Conservation (phyloP, 64 coral and sea anemone genomes). For the Porites lutea region DNA sequence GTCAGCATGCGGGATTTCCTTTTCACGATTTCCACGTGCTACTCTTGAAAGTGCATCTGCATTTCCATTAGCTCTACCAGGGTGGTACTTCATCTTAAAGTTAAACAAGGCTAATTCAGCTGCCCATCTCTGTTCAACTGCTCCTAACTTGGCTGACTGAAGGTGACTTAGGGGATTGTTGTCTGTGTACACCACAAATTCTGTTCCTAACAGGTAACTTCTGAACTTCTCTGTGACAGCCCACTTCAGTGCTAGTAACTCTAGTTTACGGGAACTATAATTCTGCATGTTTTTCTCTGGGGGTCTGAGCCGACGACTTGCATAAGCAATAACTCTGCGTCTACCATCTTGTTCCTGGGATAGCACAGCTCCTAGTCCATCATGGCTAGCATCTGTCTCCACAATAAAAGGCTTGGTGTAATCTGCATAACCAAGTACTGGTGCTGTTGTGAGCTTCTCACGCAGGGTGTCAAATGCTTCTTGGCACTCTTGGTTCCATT, state of each 20-base stretch:
- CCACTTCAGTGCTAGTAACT: slow-evolving; percentile 39
- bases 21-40: not conserved
- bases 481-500: slow-evolving; percentile 26
- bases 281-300: slow-evolving; percentile 39
- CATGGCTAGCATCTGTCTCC: slow-evolving; percentile 49
- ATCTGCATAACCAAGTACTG: slow-evolving; percentile 32
- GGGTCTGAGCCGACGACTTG: not conserved
- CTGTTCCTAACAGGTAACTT: slow-evolving; percentile 28
- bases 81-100: slow-evolving; percentile 25
- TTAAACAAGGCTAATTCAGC: slow-evolving; percentile 27
- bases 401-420: slow-evolving; percentile 34
- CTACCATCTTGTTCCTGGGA: slow-evolving; percentile 42
- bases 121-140: slow-evolving; percentile 47
- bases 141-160: slow-evolving; percentile 19
- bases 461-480: slow-evolving; percentile 15
- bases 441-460: slow-evolving; percentile 6
- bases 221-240: slow-evolving; percentile 24
- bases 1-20: not conserved
- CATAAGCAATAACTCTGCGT: slow-evolving; percentile 5
- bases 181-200: slow-evolving; percentile 44
- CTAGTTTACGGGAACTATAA: slow-evolving; percentile 35
- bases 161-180: slow-evolving; percentile 41
- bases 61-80: slow-evolving; percentile 27
- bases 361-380: slow-evolving; percentile 41
- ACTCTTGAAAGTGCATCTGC: slow-evolving; percentile 28